Evolutionary conservation across 1,140 invertebrate genomes (phyloP).

Genomic region (Nasonia giraulti): DNA sequence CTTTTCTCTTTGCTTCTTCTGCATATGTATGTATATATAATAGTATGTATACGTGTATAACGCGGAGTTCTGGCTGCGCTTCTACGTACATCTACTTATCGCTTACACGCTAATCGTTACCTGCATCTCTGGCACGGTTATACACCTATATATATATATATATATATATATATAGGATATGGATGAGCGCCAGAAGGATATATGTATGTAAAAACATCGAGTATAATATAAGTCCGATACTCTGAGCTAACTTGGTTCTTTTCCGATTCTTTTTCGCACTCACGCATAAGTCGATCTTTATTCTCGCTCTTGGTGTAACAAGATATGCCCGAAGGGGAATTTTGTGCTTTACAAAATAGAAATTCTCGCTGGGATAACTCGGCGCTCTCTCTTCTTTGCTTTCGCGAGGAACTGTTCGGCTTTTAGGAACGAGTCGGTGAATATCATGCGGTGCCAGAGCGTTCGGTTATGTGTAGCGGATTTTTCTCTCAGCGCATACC

Average conservation of each 20-base stretch:
- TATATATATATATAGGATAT: conserved; percentile 42
- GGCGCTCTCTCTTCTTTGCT: neutral
- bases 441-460: neutral
- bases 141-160: conserved; percentile 33
- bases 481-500: neutral
- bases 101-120: conserved; percentile 50
- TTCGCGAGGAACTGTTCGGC: conserved; percentile 40
- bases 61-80: too few species aligned
- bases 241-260: conserved; percentile 8
- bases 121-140: conserved; percentile 46
- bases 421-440: conserved; percentile 41
- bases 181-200: conserved; percentile 34
- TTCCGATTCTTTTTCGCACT: neutral
- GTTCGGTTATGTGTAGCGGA: neutral
- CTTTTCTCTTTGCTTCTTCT: conserved; percentile 23
- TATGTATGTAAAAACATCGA: conserved; percentile 35
- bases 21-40: neutral
- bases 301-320: neutral
- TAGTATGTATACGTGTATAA: too few species aligned
- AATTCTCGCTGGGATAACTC: neutral
- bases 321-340: conserved; percentile 42
- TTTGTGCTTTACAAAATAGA: conserved; percentile 37
- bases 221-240: conserved; percentile 10
- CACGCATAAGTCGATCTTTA: neutral
- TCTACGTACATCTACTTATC: conserved; percentile 44